Percentiles rank a stretch among this genome's conserved stretches.
These are phyloP conservation scores for Microhierax caerulescens DNA, from an alignment of 2,797 vertebrate species.

Conservation along the genomic window DNA sequence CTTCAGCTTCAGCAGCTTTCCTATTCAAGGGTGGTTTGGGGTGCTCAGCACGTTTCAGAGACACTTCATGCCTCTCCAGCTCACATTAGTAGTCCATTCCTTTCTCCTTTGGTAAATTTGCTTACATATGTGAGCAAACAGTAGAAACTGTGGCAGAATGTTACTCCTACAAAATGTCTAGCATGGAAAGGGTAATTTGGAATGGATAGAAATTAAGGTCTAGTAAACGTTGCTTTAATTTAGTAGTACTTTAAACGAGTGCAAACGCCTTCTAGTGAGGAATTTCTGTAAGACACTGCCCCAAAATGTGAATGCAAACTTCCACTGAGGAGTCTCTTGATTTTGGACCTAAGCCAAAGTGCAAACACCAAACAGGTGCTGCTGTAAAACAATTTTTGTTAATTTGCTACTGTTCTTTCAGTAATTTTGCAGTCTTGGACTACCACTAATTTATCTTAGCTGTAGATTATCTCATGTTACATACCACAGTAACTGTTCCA, in stretches of 20 bases:
- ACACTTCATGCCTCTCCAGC: not conserved
- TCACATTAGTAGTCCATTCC: not conserved
- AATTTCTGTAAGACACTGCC: not conserved
- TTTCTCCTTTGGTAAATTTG: not conserved
- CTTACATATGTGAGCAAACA: not conserved
- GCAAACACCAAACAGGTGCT: not conserved
- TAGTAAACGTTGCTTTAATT: not conserved
- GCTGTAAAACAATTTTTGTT: not conserved
- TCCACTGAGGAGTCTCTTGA: not conserved
- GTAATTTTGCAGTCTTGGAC: not conserved
- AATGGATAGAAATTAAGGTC: not conserved
- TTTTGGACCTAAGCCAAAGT: not conserved
- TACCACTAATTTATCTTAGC: not conserved
- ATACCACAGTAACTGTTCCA: not conserved
- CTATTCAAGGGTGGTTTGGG: not conserved
- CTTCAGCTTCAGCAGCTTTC: not conserved
- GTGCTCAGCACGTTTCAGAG: not conserved
- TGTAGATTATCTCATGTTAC: not conserved
- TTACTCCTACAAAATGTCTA: not conserved
- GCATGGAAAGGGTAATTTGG: not conserved
- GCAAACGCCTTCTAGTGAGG: not conserved
- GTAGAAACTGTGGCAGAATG: not conserved
- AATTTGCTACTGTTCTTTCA: not conserved
- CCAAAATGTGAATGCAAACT: not conserved
- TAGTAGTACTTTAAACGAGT: not conserved